Evolutionary conservation across 2,113 vertebrate genomes (phyloP).

Genomic region (Ailurus styani): DNA sequence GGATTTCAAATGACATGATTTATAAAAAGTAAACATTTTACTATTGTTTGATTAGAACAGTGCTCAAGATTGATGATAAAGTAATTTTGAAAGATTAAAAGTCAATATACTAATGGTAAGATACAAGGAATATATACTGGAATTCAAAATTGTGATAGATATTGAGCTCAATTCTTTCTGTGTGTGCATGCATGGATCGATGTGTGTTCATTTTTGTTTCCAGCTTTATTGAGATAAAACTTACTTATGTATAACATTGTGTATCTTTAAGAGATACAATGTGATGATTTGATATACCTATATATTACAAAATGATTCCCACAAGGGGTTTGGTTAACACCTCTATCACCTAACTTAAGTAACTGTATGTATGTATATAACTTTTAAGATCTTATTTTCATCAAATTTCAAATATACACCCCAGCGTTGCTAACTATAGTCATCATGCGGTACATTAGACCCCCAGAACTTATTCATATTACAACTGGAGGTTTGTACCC

Average conservation of each 20-base stretch:
- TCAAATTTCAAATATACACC: not conserved
- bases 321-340: not conserved
- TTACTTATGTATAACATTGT: not conserved
- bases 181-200: not conserved
- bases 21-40: slow-evolving; percentile 14
- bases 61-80: not conserved
- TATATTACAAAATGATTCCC: not conserved
- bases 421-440: not conserved
- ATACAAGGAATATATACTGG: not conserved
- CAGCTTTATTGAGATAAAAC: not conserved
- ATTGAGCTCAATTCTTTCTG: not conserved
- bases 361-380: not conserved
- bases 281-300: not conserved
- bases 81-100: not conserved
- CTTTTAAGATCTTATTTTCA: not conserved
- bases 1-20: not conserved
- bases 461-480: not conserved
- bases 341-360: not conserved
- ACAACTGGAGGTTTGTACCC: not conserved
- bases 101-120: not conserved
- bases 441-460: not conserved
- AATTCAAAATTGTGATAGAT: not conserved
- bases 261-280: not conserved
- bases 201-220: not conserved
- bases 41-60: not conserved